These are phyloP conservation scores for Agriotes lineatus DNA, from an alignment of 2,888 invertebrate genomes.

Conservation along the genomic window DNA sequence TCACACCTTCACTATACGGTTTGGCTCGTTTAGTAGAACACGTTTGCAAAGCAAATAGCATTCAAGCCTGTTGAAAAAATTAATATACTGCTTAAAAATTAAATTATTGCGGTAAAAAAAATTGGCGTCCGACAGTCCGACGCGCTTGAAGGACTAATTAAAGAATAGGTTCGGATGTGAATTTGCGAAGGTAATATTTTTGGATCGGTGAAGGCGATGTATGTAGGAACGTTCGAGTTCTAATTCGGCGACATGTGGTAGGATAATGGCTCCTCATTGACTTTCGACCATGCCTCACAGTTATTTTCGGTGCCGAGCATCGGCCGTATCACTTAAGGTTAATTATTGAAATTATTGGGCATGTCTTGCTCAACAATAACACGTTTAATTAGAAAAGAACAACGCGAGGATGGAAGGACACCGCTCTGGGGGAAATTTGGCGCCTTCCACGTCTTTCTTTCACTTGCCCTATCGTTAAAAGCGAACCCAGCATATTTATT, in stretches of 20 bases:
- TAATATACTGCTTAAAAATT: slow-evolving; percentile 20
- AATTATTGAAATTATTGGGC: not conserved
- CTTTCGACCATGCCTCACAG: no score
- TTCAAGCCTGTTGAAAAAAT: not conserved
- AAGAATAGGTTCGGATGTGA: slow-evolving; percentile 26
- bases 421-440: slow-evolving; percentile 11
- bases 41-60: not conserved
- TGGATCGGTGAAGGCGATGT: slow-evolving; percentile 18
- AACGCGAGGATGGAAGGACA: slow-evolving; percentile 25
- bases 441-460: slow-evolving; percentile 23
- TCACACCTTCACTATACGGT: not conserved
- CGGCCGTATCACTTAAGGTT: not conserved
- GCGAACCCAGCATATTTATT: no score
- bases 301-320: no score
- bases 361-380: not conserved
- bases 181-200: slow-evolving; percentile 26
- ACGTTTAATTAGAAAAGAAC: slow-evolving; percentile 12
- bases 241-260: no score
- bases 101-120: slow-evolving; percentile 13
- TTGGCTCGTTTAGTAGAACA: not conserved
- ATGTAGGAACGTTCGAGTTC: no score
- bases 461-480: no score
- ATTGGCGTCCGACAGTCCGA: slow-evolving; percentile 43
- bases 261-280: no score
- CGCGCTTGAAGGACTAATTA: slow-evolving; percentile 41